Conservation (phyloP, 1,140 invertebrate genomes). For the Hestina assimilis region DNA sequence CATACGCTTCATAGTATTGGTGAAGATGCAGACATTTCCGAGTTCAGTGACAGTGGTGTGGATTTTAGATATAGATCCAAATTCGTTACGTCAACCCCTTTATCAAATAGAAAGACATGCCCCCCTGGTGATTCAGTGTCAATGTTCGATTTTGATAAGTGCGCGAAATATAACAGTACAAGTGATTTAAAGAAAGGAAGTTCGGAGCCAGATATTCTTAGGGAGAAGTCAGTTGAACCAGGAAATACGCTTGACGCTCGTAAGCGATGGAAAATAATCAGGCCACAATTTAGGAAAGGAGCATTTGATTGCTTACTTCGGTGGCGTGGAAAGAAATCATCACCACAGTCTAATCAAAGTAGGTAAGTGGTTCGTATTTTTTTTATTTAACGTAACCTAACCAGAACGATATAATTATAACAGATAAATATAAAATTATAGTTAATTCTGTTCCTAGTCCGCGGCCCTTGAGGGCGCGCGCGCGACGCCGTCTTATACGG, state of each 20-base stretch:
- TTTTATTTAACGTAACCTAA: not conserved
- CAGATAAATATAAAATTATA: no score
- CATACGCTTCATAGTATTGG: conserved; percentile 54
- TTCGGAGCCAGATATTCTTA: conserved; percentile 65
- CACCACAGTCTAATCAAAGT: conserved; percentile 34
- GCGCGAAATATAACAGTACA: conserved; percentile 45
- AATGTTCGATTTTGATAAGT: conserved; percentile 58
- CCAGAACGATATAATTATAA: no score
- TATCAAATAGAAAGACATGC: conserved; percentile 60
- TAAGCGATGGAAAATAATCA: conserved; percentile 59
- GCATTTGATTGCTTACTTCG: conserved; percentile 62
- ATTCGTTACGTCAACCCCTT: conserved; percentile 63
- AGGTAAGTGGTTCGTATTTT: conserved; percentile 37
- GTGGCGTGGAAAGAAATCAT: conserved; percentile 66
- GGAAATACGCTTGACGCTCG: conserved; percentile 50
- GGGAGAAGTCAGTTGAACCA: conserved; percentile 40
- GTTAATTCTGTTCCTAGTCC: no score
- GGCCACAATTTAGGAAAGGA: conserved; percentile 61
- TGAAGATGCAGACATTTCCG: conserved; percentile 47
- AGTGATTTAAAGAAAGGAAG: conserved; percentile 59
- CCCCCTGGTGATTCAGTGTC: conserved; percentile 49
- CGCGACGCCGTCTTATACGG: no score
- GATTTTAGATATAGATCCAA: conserved; percentile 41
- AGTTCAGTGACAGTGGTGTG: conserved; percentile 56
- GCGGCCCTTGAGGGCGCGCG: no score